Evolutionary conservation across 2,113 vertebrate genomes (phyloP).

Genomic region (Cnemophilus loriae): DNA sequence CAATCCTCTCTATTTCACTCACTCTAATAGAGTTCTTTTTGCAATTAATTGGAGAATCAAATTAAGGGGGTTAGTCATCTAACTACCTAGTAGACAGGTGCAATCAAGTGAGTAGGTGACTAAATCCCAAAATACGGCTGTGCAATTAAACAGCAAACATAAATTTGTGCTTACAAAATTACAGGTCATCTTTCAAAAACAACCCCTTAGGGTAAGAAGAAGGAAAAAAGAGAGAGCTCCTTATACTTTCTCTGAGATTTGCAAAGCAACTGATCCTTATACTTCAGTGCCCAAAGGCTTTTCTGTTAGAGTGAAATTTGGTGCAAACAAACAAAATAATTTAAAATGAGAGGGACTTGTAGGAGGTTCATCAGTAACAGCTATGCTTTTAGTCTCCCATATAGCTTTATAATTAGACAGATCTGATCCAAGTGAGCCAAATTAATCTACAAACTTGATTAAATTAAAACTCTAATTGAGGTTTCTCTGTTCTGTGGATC

Average conservation of each 20-base stretch:
- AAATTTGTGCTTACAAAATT: not conserved
- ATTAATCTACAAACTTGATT: conserved; percentile 43
- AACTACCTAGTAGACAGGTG: not conserved
- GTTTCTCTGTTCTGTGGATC: not conserved
- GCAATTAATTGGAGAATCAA: not conserved
- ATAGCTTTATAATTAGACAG: not conserved
- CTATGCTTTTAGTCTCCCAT: not conserved
- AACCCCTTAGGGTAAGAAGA: not conserved
- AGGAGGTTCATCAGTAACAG: not conserved
- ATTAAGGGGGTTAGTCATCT: not conserved
- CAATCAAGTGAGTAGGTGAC: not conserved
- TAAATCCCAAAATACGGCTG: not conserved
- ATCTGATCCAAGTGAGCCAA: conserved; percentile 29
- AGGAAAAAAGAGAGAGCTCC: not conserved
- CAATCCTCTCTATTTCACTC: not conserved
- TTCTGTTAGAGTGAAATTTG: not conserved
- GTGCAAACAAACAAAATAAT: not conserved
- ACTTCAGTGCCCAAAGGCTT: not conserved
- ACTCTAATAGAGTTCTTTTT: not conserved
- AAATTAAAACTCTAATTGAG: conserved; percentile 45
- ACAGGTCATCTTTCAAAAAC: not conserved
- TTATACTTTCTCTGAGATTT: not conserved
- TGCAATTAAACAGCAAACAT: not conserved
- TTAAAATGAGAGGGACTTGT: not conserved
- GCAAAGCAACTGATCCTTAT: not conserved